These are phyloP conservation scores for Gadopsis bispinosus DNA, from an alignment of 2,797 vertebrate genomes.

Conservation along the genomic window DNA sequence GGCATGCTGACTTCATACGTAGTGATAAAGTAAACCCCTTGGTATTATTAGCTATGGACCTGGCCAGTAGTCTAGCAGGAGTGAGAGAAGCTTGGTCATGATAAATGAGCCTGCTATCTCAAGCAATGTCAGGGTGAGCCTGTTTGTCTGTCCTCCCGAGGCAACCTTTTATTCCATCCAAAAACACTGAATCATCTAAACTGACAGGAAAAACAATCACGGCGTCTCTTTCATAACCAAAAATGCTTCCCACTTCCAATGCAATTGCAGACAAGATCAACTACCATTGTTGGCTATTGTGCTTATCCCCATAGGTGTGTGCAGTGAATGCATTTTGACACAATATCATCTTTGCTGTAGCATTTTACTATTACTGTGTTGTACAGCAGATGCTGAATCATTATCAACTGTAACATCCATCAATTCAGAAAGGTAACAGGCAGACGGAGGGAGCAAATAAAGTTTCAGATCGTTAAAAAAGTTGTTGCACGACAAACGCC, in stretches of 20 bases:
- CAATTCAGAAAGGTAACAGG: slow-evolving; percentile 18
- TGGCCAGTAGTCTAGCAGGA: slow-evolving; percentile 34
- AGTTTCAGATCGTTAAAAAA: slow-evolving; percentile 1
- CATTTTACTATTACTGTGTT: slow-evolving; percentile 11
- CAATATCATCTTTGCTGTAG: slow-evolving; percentile 24
- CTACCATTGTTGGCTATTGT: slow-evolving; percentile 16
- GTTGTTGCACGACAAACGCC: not conserved
- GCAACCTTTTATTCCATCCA: slow-evolving; percentile 63
- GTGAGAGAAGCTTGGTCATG: slow-evolving; percentile 46
- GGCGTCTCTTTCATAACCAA: slow-evolving; percentile 51
- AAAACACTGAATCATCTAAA: slow-evolving; percentile 72
- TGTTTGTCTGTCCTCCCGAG: slow-evolving; percentile 55
- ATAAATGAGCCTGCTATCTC: slow-evolving; percentile 66
- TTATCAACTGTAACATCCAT: slow-evolving; percentile 14
- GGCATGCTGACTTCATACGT: slow-evolving; percentile 37
- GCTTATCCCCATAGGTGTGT: slow-evolving; percentile 38
- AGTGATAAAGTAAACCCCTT: slow-evolving; percentile 50
- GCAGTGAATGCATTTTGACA: slow-evolving; percentile 21
- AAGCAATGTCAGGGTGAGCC: slow-evolving; percentile 53
- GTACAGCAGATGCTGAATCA: slow-evolving; percentile 19
- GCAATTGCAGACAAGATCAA: slow-evolving; percentile 51
- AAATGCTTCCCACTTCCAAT: slow-evolving; percentile 44
- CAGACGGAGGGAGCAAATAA: not conserved
- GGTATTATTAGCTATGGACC: slow-evolving; percentile 50
- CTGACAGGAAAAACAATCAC: slow-evolving; percentile 72